A percentile compares a stretch with the other conserved stretches of the same genome.
Evolutionary conservation across 1,140 invertebrate species (phyloP).

Genomic region (Schlechtendalia chinensis): DNA sequence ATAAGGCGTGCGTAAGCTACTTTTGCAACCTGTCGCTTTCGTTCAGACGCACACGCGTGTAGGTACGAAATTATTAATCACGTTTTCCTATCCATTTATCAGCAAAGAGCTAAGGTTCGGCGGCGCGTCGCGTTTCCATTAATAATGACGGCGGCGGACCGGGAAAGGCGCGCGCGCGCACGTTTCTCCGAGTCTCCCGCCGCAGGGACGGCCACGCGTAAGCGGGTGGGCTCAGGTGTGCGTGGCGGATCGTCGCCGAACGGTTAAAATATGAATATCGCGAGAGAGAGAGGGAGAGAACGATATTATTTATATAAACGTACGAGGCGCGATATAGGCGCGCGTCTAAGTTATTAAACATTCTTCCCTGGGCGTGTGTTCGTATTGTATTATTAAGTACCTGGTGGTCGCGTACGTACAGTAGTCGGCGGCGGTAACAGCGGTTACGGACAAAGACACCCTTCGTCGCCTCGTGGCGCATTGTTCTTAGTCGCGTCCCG

Average conservation of each 20-base stretch:
- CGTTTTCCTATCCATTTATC: constrained; percentile 49
- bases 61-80: constrained; percentile 44
- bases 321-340: not conserved
- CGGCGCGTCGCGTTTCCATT: constrained; percentile 36
- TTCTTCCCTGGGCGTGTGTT: not conserved
- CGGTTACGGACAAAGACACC: constrained; percentile 15
- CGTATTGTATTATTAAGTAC: too few relatives aligned
- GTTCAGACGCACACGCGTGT: not conserved
- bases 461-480: not conserved
- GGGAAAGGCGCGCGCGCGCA: not conserved
- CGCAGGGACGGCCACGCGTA: too few relatives aligned
- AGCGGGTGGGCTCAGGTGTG: too few relatives aligned
- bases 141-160: constrained; percentile 28
- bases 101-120: constrained; percentile 32
- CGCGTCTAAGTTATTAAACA: constrained; percentile 46
- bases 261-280: constrained; percentile 28
- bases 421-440: not conserved
- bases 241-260: not conserved
- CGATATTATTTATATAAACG: constrained; percentile 28
- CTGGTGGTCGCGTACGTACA: too few relatives aligned
- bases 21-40: not conserved
- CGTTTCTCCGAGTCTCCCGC: not conserved
- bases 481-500: not conserved
- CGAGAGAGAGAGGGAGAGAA: not conserved
- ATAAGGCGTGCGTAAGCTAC: not conserved